A percentile compares a stretch with the other conserved stretches of the same genome.
Conservation (phyloP, 2,113 vertebrate species). For the Tragelaphus strepsiceros region DNA sequence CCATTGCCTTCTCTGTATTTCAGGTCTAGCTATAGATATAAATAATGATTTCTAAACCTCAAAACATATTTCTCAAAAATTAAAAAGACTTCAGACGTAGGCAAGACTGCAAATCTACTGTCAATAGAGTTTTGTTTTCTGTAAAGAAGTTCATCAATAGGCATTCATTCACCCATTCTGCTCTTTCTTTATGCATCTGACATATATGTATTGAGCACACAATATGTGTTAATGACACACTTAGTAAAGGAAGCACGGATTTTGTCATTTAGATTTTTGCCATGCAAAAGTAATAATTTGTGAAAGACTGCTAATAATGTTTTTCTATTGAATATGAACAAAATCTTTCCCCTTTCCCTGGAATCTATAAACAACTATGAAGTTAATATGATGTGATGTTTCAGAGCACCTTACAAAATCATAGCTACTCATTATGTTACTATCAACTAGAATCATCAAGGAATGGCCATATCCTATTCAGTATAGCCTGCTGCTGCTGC, state of each 20-base stretch:
- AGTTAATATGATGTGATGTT: too few relatives aligned
- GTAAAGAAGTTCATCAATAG: background rate
- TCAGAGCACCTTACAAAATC: too few relatives aligned
- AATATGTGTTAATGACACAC: background rate
- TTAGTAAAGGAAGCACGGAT: background rate
- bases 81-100: background rate
- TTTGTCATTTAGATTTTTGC: background rate
- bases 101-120: background rate
- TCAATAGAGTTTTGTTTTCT: background rate
- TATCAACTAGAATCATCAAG: too few relatives aligned
- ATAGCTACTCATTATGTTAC: too few relatives aligned
- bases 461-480: too few relatives aligned
- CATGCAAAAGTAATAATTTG: background rate
- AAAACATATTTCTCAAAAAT: background rate
- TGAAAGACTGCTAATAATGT: background rate
- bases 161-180: background rate
- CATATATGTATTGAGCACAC: background rate
- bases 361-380: too few relatives aligned
- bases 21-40: background rate
- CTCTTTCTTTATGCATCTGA: background rate
- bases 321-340: background rate
- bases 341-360: background rate
- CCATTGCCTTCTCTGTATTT: background rate
- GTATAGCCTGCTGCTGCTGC: too few relatives aligned
- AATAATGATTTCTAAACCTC: constrained; percentile 14